Percentiles rank a stretch among this genome's conserved stretches.
Evolutionary conservation across 2,888 invertebrate genomes (phyloP).

Genomic region (Pseudeuparius sepicola): DNA sequence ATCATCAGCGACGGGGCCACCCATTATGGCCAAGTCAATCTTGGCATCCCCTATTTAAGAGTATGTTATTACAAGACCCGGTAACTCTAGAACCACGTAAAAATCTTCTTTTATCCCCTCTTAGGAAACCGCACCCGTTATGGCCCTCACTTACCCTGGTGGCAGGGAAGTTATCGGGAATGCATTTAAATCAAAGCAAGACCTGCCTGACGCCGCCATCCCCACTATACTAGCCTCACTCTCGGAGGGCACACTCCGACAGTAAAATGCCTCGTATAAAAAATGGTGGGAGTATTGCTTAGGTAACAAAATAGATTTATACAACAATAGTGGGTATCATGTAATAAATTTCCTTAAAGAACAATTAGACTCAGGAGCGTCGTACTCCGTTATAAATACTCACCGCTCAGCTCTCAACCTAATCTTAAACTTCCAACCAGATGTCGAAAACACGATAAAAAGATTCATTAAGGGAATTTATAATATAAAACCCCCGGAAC

Average conservation of each 20-base stretch:
- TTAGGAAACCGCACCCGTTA: conserved; percentile 24
- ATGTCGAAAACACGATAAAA: conserved; percentile 17
- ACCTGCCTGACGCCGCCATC: too few species aligned
- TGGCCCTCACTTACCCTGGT: conserved; percentile 24
- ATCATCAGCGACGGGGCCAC: conserved; percentile 26
- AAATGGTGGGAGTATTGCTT: too few species aligned
- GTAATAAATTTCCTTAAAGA: conserved; percentile 3
- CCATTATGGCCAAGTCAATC: conserved; percentile 27
- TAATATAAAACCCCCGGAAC: conserved; percentile 19
- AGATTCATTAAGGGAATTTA: conserved; percentile 23
- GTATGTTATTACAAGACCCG: too few species aligned
- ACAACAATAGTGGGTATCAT: too few species aligned
- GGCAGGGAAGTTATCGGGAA: conserved; percentile 24
- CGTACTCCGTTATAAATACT: conserved; percentile 21
- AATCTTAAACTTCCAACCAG: conserved; percentile 12
- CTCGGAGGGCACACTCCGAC: conserved; percentile 20
- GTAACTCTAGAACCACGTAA: conserved; percentile 23
- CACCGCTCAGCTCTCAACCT: conserved; percentile 22
- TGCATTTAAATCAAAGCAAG: conserved; percentile 21
- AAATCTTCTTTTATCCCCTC: conserved; percentile 25
- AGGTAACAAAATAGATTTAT: too few species aligned
- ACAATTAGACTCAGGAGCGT: too few species aligned
- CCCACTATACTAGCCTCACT: too few species aligned
- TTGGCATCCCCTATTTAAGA: conserved; percentile 29
- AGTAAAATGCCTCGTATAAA: conserved; percentile 21